These are phyloP conservation scores for Lottia scabra DNA, from an alignment of 2,888 invertebrate species.

Conservation along the genomic window DNA sequence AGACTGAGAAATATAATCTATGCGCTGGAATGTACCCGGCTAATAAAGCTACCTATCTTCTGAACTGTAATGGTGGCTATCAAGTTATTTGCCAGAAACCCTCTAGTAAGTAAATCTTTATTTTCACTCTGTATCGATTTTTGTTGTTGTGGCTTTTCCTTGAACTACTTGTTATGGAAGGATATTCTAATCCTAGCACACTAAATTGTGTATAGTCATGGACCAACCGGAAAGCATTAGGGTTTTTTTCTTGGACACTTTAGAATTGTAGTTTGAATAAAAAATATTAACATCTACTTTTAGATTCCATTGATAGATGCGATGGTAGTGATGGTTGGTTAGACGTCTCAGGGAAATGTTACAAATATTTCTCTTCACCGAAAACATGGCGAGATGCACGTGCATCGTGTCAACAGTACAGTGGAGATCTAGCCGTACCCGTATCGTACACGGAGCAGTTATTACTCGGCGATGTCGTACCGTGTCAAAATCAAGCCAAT, in stretches of 20 bases:
- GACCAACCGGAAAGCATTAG: too few relatives aligned
- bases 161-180: background rate
- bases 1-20: background rate
- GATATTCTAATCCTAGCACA: background rate
- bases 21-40: background rate
- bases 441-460: conserved; percentile 27
- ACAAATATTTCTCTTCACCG: conserved; percentile 37
- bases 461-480: conserved; percentile 33
- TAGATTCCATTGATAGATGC: conserved; percentile 45
- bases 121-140: background rate
- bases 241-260: too few relatives aligned
- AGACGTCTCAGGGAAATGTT: conserved; percentile 38
- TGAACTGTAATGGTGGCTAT: background rate
- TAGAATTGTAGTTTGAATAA: too few relatives aligned
- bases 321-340: conserved; percentile 43
- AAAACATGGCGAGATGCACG: conserved; percentile 44
- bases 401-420: conserved; percentile 35
- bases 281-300: background rate
- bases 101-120: background rate
- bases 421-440: conserved; percentile 36
- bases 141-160: background rate
- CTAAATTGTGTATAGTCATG: too few relatives aligned
- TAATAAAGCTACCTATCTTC: background rate
- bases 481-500: conserved; percentile 34
- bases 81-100: background rate